Evolutionary conservation across 2,888 invertebrate genomes (phyloP).

Genomic region (Limnephilus marmoratus): DNA sequence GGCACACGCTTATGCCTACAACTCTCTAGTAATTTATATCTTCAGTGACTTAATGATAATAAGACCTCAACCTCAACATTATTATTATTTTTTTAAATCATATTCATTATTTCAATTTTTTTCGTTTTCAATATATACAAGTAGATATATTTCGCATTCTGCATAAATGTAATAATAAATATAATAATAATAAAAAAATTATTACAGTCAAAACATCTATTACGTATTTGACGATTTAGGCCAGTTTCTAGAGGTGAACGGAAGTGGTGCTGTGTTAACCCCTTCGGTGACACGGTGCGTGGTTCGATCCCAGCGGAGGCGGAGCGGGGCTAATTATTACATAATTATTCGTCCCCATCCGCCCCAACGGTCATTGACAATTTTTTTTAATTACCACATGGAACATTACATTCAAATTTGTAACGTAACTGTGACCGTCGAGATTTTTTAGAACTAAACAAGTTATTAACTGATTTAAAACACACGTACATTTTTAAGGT

Average conservation of each 20-base stretch:
- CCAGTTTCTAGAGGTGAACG: neutral
- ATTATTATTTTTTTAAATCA: too few species aligned
- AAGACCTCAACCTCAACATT: too few species aligned
- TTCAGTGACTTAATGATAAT: too few species aligned
- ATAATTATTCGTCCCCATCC: constrained; percentile 34
- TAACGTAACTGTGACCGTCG: neutral
- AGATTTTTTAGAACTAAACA: neutral
- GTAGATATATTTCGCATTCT: too few species aligned
- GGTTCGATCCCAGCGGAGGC: constrained; percentile 51
- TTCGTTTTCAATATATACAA: too few species aligned
- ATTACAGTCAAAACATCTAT: too few species aligned
- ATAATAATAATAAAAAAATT: too few species aligned
- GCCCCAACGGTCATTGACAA: constrained; percentile 10
- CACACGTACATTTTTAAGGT: neutral
- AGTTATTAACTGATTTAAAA: neutral
- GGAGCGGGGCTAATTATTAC: constrained; percentile 52
- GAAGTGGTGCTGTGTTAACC: constrained; percentile 44
- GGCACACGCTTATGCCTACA: too few species aligned
- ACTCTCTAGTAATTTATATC: too few species aligned
- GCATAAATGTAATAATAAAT: too few species aligned
- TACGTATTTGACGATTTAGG: neutral
- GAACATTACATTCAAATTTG: neutral
- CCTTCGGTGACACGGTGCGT: constrained; percentile 51
- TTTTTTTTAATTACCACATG: constrained; percentile 17
- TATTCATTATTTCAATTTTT: too few species aligned